Percentiles rank a stretch among this genome's conserved stretches.
phyloP scores from a whole-genome alignment of 2,888 invertebrate genomes.

The Spodoptera picta region DNA sequence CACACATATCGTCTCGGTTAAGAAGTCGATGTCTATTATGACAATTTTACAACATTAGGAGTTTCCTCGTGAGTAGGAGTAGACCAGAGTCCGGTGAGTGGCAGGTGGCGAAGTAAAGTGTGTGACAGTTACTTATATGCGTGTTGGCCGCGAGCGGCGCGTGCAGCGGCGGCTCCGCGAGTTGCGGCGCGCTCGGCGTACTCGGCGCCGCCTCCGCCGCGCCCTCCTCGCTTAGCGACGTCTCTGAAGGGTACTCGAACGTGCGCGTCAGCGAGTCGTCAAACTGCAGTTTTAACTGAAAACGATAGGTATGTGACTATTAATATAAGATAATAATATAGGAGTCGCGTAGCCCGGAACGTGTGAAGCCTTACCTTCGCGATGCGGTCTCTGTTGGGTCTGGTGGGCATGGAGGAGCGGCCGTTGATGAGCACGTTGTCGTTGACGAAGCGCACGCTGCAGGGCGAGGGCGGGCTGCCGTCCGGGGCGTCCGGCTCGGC shows the following conservation, averaged over 20 bases:
- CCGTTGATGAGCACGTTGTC: conserved; percentile 97
- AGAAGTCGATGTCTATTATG: too few relatives aligned
- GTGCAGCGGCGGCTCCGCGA: conserved; percentile 54
- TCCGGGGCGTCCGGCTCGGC: conserved; percentile 65
- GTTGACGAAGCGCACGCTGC: conserved; percentile 95
- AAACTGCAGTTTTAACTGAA: conserved; percentile 96
- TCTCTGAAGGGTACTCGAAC: conserved; percentile 98
- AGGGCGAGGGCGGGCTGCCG: conserved; percentile 93
- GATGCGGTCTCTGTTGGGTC: conserved; percentile 82
- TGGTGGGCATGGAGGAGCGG: conserved; percentile 93
- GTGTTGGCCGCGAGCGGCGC: conserved; percentile 76
- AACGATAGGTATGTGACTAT: conserved; percentile 8
- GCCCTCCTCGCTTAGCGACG: conserved; percentile 91
- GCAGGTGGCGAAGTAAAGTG: too few relatives aligned
- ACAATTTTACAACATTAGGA: too few relatives aligned
- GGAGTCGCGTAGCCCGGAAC: too few relatives aligned
- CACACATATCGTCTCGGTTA: too few relatives aligned
- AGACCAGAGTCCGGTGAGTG: too few relatives aligned
- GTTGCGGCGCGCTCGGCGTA: conserved; percentile 52
- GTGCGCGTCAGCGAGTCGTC: conserved; percentile 95
- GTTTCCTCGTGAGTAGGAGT: too few relatives aligned
- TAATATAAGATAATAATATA: not conserved
- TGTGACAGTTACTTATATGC: conserved; percentile 69
- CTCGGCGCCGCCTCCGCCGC: conserved; percentile 25
- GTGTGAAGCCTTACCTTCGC: conserved; percentile 85